phyloP scores from a whole-genome alignment of 1,140 invertebrate species.

The Lepidostoma basale region DNA sequence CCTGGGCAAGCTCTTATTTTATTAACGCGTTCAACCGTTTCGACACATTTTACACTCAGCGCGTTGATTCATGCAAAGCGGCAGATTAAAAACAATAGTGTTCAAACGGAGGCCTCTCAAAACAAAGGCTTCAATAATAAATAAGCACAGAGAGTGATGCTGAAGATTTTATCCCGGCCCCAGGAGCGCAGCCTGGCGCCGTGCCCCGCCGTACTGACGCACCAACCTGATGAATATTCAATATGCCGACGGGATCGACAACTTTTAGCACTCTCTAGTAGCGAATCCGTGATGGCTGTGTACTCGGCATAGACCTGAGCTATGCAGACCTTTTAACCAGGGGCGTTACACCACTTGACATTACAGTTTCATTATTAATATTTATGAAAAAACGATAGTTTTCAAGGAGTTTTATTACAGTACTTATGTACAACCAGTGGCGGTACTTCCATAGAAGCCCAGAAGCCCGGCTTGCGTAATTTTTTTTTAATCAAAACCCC shows the following conservation, averaged over 20 bases:
- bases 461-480: no score
- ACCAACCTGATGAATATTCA: conserved; percentile 44
- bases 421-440: no score
- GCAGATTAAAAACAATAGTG: conserved; percentile 21
- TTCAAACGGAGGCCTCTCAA: background rate
- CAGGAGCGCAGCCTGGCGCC: background rate
- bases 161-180: conserved; percentile 22
- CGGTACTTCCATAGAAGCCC: no score
- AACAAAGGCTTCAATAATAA: conserved; percentile 34
- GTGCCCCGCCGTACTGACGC: conserved; percentile 20
- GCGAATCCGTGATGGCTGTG: conserved; percentile 21
- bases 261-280: conserved; percentile 44
- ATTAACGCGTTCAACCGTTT: background rate
- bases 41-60: background rate
- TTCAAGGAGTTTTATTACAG: no score
- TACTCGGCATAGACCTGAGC: no score
- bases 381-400: no score
- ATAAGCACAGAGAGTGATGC: conserved; percentile 25
- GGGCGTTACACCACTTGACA: no score
- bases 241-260: conserved; percentile 42
- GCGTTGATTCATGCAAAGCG: background rate
- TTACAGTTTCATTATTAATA: no score
- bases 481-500: no score
- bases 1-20: background rate
- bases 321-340: no score